Base-by-base conservation (phyloP, 2,888 invertebrate genomes). In the Geotrupes spiniger region DNA sequence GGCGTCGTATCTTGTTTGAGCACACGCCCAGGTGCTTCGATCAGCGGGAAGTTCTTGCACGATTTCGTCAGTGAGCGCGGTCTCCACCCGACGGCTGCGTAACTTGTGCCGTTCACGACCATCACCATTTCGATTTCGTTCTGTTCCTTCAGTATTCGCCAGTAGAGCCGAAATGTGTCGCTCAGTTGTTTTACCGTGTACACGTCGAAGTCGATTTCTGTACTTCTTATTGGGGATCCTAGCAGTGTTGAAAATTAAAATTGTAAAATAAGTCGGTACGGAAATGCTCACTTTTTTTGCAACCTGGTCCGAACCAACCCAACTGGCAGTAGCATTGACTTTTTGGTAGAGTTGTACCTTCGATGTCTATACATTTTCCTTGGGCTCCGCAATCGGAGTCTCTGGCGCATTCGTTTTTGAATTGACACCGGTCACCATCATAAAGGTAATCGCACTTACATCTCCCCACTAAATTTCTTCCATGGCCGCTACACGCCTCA, bases 51-150 rank as follows among this genome's bases (percentile, higher is more conserved):
- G 61, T 89, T 87, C 63, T 86, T 86, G 67, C 92, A 92, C 42
- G 81, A 78, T 12, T 87, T 82, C 0, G 85, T 88, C 45, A 90
- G 64, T 6, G 80, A 79, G 29, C 76, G 78, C 0, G 96, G 93
- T 45, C 95, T 78, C 95, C 96, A 97, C n/a, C 97, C 97, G 4
- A 97, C 60, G 4, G 86, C 92, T 2, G 85, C 86, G 76, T 92
- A 97, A 9, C 92, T 89, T 1, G 88, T 87, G 1, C 92, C 85
- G 59, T 93, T 92, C n/a, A 89, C 92, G 38, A 87, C 82, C 74
- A 95, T 81, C 0, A 94, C 82, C 15, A 93, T 78, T 71, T 96
- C 96, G 16, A 96, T 76, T 74, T 96, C 95, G n/a, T 81, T 81
- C 25, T 84, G 82, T 51, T 91, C 89, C 63, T 85, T 83, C 36